Conservation (phyloP, 2,113 vertebrate species). For the Plestiodon gilberti region DNA sequence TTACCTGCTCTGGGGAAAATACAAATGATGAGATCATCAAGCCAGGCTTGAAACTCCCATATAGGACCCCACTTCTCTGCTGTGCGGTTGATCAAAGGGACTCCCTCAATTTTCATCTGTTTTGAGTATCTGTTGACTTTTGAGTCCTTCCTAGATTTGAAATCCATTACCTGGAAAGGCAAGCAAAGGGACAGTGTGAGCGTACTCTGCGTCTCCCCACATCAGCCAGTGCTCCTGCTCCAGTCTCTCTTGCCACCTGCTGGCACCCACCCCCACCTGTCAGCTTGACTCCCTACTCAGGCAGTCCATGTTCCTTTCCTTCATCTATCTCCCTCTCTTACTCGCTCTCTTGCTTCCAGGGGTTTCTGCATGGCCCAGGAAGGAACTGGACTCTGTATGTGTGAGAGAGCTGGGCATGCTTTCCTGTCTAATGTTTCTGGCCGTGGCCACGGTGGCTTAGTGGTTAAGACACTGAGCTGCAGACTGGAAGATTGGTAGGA, state of each 20-base stretch:
- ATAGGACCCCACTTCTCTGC: constrained; percentile 79
- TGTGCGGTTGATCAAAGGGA: constrained; percentile 66
- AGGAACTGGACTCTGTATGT: not conserved
- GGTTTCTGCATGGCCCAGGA: no score
- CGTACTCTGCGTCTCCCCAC: no score
- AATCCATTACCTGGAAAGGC: not conserved
- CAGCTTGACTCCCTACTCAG: not conserved
- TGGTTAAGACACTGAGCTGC: no score
- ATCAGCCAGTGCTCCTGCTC: no score
- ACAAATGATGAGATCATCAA: constrained; percentile 82
- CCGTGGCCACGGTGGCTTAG: no score
- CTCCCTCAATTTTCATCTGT: constrained; percentile 58
- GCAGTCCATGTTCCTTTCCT: not conserved
- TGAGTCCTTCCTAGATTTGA: not conserved
- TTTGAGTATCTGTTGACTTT: not conserved
- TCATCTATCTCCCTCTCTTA: no score
- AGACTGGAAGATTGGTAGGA: no score
- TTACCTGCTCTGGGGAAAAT: constrained; percentile 86
- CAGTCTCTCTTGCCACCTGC: not conserved
- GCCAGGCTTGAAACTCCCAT: constrained; percentile 78
- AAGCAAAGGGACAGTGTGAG: not conserved
- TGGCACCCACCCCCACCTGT: not conserved
- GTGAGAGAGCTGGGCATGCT: not conserved
- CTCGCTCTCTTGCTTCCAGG: not conserved
- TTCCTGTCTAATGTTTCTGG: not conserved